Conservation (phyloP, 2,888 invertebrate species). For the Macaria liturata region DNA sequence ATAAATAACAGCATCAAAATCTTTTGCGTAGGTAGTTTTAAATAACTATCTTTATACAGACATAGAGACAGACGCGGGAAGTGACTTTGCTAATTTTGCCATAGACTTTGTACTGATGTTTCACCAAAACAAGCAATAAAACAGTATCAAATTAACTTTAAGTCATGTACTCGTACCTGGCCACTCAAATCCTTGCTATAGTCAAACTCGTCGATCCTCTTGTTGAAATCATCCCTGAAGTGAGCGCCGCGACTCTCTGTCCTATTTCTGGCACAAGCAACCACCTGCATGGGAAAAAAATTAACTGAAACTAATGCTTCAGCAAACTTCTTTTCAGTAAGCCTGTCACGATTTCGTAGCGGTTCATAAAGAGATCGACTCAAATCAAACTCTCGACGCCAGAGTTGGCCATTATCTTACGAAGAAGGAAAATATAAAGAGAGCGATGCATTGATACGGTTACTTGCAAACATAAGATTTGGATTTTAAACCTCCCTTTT, state of each 20-base stretch:
- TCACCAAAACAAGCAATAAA: background rate
- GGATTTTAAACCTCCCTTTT: too few species aligned
- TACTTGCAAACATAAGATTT: too few species aligned
- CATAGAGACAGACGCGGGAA: too few species aligned
- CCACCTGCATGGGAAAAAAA: constrained; percentile 55
- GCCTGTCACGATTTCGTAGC: too few species aligned
- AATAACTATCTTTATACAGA: too few species aligned
- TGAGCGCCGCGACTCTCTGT: constrained; percentile 99
- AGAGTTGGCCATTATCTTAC: too few species aligned
- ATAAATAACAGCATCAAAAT: too few species aligned
- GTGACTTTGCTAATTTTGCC: background rate
- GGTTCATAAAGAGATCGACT: too few species aligned
- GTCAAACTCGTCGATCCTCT: constrained; percentile 95
- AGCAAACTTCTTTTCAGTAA: background rate
- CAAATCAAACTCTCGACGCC: too few species aligned
- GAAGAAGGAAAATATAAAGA: too few species aligned
- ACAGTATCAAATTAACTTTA: background rate
- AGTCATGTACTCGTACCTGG: constrained; percentile 84
- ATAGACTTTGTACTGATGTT: background rate
- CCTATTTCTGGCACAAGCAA: constrained; percentile 93
- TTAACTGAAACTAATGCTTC: background rate
- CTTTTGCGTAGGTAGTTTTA: too few species aligned
- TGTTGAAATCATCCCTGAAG: constrained; percentile 96
- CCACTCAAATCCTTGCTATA: constrained; percentile 93
- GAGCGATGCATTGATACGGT: too few species aligned